Evolutionary conservation across 2,797 vertebrate genomes (phyloP).

Genomic region (Neomorphus geoffroyi): DNA sequence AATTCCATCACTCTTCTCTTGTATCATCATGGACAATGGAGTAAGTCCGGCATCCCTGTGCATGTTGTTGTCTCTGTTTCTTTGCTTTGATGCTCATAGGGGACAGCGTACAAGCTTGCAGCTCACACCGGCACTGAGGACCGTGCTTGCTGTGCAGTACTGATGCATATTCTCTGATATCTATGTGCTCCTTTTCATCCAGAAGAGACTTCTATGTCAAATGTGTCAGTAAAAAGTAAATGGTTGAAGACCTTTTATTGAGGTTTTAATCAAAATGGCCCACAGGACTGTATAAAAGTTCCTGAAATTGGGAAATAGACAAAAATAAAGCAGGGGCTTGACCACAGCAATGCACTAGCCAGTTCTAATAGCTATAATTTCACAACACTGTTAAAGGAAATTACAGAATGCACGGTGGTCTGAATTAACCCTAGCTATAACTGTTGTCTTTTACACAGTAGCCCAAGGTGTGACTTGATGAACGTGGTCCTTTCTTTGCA

Average conservation of each 20-base stretch:
- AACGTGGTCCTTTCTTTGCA: background rate
- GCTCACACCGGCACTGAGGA: background rate
- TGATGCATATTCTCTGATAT: background rate
- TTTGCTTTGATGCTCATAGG: background rate
- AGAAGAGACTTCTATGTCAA: background rate
- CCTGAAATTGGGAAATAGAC: background rate
- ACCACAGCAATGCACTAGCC: background rate
- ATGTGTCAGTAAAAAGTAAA: conserved; percentile 7
- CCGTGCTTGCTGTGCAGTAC: background rate
- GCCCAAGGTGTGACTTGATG: background rate
- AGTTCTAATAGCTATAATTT: conserved; percentile 25
- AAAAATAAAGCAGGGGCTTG: background rate
- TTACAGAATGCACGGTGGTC: background rate
- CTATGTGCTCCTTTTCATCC: background rate
- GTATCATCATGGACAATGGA: background rate
- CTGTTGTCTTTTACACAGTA: background rate
- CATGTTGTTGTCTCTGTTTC: background rate
- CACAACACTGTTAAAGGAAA: background rate
- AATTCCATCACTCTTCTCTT: background rate
- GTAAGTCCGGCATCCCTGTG: background rate
- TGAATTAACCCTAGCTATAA: background rate
- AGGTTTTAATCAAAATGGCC: conserved; percentile 18
- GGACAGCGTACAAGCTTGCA: background rate
- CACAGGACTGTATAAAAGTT: background rate
- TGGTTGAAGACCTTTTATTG: background rate